Percentiles rank a stretch among this genome's conserved stretches.
phyloP scores from a whole-genome alignment of 2,113 vertebrate species.

The Casuarius casuarius region DNA sequence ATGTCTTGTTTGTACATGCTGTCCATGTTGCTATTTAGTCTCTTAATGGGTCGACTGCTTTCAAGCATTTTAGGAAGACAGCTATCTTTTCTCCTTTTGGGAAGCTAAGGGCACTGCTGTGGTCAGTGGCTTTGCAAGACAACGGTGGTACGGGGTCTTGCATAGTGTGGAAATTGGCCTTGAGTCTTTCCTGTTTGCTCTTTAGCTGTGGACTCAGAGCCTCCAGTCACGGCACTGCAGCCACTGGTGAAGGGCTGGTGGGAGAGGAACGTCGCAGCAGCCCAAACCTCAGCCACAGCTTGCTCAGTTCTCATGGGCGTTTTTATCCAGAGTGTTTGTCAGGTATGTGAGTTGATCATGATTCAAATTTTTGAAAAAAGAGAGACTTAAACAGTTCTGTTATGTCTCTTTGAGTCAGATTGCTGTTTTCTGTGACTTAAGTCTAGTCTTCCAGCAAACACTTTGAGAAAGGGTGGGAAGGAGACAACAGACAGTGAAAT shows the following conservation, averaged over 20 bases:
- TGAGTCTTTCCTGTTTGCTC: not conserved
- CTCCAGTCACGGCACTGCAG: not conserved
- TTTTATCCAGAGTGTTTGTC: not conserved
- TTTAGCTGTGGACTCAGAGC: not conserved
- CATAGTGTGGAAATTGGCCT: not conserved
- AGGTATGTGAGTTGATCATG: not conserved
- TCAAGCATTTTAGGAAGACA: not conserved
- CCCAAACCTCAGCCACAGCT: not conserved
- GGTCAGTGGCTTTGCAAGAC: not conserved
- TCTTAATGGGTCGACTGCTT: not conserved
- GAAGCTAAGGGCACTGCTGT: not conserved
- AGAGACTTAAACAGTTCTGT: not conserved
- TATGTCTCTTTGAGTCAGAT: not conserved
- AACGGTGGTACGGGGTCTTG: not conserved
- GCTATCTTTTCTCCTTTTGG: not conserved
- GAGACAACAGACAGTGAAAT: not conserved
- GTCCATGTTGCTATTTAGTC: not conserved
- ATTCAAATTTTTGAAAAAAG: not conserved
- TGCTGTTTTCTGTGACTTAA: not conserved
- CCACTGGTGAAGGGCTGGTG: accelerated
- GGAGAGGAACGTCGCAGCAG: not conserved
- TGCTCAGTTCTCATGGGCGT: accelerated
- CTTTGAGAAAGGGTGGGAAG: not conserved
- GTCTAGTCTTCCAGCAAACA: not conserved
- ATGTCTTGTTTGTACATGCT: not conserved